phyloP scores from a whole-genome alignment of 2,797 vertebrate genomes.

The Urophycis tenuis region DNA sequence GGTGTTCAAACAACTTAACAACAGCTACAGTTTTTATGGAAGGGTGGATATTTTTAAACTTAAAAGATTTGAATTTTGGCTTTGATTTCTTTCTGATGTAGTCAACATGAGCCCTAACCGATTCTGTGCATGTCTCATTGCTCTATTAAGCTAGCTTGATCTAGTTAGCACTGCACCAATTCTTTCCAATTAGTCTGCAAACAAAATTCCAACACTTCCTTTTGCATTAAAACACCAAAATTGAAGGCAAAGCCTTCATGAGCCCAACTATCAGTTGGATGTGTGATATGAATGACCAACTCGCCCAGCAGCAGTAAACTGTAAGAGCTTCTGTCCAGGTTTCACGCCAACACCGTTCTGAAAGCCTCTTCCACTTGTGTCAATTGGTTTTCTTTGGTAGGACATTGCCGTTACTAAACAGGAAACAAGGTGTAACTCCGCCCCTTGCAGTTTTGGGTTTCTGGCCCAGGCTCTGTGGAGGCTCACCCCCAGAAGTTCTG shows the following conservation, averaged over 20 bases:
- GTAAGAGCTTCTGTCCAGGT: background rate
- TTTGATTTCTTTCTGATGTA: background rate
- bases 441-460: background rate
- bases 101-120: too few relatives aligned
- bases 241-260: background rate
- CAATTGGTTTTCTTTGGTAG: background rate
- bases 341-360: too few relatives aligned
- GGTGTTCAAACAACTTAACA: background rate
- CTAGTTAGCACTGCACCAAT: too few relatives aligned
- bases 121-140: background rate
- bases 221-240: background rate
- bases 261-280: background rate
- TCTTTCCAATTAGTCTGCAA: background rate
- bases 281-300: background rate
- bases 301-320: background rate
- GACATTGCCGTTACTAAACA: background rate
- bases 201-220: background rate
- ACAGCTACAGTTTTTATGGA: background rate
- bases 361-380: too few relatives aligned
- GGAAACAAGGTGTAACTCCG: background rate
- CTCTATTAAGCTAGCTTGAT: background rate
- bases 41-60: background rate
- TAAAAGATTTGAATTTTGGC: background rate
- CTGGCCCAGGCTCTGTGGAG: too few relatives aligned
- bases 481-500: too few relatives aligned